Percentiles rank a stretch among this genome's conserved stretches.
These are phyloP conservation scores for Rhyzopertha dominica DNA, from an alignment of 1,140 invertebrate genomes.

Conservation along the genomic window DNA sequence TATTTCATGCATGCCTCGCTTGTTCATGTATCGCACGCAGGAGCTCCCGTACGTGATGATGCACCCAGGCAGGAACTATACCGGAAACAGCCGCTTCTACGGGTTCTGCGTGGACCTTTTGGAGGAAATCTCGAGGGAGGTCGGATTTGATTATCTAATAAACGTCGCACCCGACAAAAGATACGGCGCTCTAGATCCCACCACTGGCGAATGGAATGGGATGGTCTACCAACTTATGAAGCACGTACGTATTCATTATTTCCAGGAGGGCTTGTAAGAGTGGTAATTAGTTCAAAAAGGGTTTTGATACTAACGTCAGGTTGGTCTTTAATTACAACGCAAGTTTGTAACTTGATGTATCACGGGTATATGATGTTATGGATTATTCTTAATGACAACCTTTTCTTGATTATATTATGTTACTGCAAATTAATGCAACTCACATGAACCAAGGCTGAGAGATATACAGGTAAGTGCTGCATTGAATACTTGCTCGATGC, in stretches of 20 bases:
- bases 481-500: too few relatives aligned
- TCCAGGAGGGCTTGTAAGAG: too few relatives aligned
- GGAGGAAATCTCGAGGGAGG: slow-evolving; percentile 55
- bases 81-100: slow-evolving; percentile 66
- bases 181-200: slow-evolving; percentile 66
- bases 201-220: slow-evolving; percentile 75
- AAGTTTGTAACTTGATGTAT: too few relatives aligned
- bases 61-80: slow-evolving; percentile 57
- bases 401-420: too few relatives aligned
- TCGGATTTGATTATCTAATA: slow-evolving; percentile 71
- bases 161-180: slow-evolving; percentile 69
- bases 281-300: too few relatives aligned
- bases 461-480: too few relatives aligned
- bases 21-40: slow-evolving; percentile 49
- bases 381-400: too few relatives aligned
- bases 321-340: too few relatives aligned
- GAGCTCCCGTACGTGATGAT: slow-evolving; percentile 70
- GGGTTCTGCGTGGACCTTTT: slow-evolving; percentile 79
- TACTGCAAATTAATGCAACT: too few relatives aligned
- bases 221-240: slow-evolving; percentile 75
- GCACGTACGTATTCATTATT: slow-evolving; percentile 51
- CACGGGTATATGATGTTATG: too few relatives aligned
- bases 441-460: too few relatives aligned
- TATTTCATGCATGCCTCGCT: slow-evolving; percentile 8
- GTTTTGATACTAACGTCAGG: too few relatives aligned